Percentiles rank a stretch among this genome's conserved stretches.
phyloP scores from a whole-genome alignment of 1,140 invertebrate species.

The Belonocnema kinseyi region DNA sequence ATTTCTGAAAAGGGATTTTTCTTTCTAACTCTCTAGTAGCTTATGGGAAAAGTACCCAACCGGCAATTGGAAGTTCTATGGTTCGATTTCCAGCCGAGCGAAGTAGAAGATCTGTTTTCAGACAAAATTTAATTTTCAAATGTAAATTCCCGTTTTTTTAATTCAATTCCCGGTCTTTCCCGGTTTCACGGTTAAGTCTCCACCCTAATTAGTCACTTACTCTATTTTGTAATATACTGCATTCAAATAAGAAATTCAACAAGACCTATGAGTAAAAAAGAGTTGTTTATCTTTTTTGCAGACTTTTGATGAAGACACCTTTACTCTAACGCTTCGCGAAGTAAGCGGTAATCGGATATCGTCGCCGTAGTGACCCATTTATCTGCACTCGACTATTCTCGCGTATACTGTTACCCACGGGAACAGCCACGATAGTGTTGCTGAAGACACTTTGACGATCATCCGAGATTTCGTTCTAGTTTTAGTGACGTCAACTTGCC shows the following conservation, averaged over 20 bases:
- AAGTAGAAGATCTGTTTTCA: too few species aligned
- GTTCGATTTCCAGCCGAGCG: too few species aligned
- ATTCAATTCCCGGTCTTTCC: too few species aligned
- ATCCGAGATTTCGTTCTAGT: constrained; percentile 35
- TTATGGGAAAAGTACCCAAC: too few species aligned
- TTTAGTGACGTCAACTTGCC: constrained; percentile 5
- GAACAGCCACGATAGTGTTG: constrained; percentile 33
- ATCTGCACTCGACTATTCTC: constrained; percentile 40
- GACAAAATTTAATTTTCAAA: too few species aligned
- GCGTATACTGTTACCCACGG: constrained; percentile 38
- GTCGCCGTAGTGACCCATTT: constrained; percentile 44
- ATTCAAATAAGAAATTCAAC: neutral
- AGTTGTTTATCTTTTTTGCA: neutral
- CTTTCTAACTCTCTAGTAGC: too few species aligned
- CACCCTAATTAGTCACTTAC: too few species aligned
- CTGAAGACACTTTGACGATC: constrained; percentile 15
- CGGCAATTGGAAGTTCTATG: too few species aligned
- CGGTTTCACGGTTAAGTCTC: too few species aligned
- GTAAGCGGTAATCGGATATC: constrained; percentile 51
- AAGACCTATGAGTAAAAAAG: neutral
- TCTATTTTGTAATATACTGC: too few species aligned
- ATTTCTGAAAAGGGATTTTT: too few species aligned
- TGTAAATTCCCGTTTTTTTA: too few species aligned
- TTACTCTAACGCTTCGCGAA: constrained; percentile 36
- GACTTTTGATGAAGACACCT: constrained; percentile 21